Evolutionary conservation across 1,140 invertebrate species (phyloP).

Genomic region (Phymastichus coffea): DNA sequence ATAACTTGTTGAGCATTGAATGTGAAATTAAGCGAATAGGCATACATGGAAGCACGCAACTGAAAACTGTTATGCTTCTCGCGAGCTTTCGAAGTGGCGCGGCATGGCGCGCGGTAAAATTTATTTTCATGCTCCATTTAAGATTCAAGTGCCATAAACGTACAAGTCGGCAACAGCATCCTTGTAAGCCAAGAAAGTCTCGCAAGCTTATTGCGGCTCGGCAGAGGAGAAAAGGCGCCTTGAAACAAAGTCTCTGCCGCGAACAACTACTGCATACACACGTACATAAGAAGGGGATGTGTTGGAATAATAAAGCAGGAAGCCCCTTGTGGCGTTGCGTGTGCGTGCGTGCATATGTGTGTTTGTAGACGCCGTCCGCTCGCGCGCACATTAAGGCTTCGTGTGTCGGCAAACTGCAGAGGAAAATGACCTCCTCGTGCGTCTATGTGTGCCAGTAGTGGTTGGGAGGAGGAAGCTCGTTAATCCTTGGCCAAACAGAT

Average conservation of each 20-base stretch:
- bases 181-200: not conserved
- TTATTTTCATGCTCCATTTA: not conserved
- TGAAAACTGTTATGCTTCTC: no score
- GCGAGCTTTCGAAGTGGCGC: no score
- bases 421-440: no score
- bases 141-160: not conserved
- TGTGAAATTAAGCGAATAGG: no score
- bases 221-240: no score
- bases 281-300: not conserved
- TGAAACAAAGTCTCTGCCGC: not conserved
- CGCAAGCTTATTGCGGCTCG: not conserved
- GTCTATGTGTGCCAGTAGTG: no score
- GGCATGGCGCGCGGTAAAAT: no score
- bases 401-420: no score
- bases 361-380: conserved; percentile 42
- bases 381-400: no score
- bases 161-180: not conserved
- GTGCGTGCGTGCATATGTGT: conserved; percentile 36
- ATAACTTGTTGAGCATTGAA: no score
- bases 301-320: conserved; percentile 50
- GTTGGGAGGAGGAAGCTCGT: not conserved
- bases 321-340: conserved; percentile 8
- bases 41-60: no score
- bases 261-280: not conserved
- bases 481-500: conserved; percentile 11